Evolutionary conservation across 2,797 vertebrate species (phyloP), one percentile per base, ranked within the genome.

Genomic region (Gallinago solitaria): DNA sequence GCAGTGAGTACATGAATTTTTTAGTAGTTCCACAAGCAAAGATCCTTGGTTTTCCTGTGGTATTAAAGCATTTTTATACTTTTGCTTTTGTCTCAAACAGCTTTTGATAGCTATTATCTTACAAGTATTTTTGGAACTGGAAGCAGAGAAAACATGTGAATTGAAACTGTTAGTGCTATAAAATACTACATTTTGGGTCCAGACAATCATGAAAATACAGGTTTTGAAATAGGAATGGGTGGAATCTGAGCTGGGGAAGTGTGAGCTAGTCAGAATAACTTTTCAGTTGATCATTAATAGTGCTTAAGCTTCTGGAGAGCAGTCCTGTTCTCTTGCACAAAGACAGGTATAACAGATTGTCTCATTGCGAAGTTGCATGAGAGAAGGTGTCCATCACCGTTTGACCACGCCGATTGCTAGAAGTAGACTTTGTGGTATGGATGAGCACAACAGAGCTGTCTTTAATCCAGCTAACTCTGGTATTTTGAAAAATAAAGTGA

Each of bases 321-420:
- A 41, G 30, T 50, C 56, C 33, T 41, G 27, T 59, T 81, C 30
- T 95, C 5, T 16, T 71, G 2, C 32, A 23, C n/a, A 37, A 69
- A 68, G 48, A 53, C 12, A 59, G 5, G 2, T 47, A 9, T 23
- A 41, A 25, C 61, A 68, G 35, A 23, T 20, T 51, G 4, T 65
- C 32, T 89, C 33, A 77, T 14, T 7, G 6, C 0, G 0, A 64
- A 51, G 19, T n/a, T 84, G 16, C 13, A 1, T 56, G n/a, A 27
- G 16, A 33, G 25, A 41, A 39, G 9, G 27, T 78, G 30, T 75
- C 23, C 35, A 24, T 78, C 48, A 53, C 19, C 51, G n/a, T 61
- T 53, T 35, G 35, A 60, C 32, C 19, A 6, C 20, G 23, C 30
- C 1, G 3, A 28, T 54, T 70, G 48, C 77, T 88, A 17, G 48